Evolutionary conservation across 2,113 vertebrate species (phyloP), one percentile per base, ranked within the genome.

Genomic region (Oxyura jamaicensis): DNA sequence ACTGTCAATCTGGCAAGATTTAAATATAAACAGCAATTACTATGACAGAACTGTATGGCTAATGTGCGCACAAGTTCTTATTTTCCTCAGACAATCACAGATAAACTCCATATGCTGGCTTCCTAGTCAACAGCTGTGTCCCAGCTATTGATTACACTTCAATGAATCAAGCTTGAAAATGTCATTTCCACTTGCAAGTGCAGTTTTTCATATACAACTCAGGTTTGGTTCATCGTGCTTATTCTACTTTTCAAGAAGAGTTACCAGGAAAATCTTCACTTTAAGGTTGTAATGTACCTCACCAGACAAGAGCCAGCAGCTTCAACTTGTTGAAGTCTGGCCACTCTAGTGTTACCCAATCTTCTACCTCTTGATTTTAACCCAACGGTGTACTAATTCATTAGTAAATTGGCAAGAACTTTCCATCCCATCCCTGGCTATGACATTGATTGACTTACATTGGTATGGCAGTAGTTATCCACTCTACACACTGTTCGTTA

Each of bases 111-210:
- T 91, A 88, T 89, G 86, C 84, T 91, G 55, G 28, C 73, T 95
- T 92, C 80, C 83, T 53, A 89, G 86, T 50, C 53, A 92, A 66
- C 91, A 96, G 90, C 94, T 97, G 93, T 67, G 50, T 77, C 84
- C n/a, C 75, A 76, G 55, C 63, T 91, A 82, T 65, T 90, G 77
- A 89, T 87, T 86, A 85, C 55, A 89, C 76, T 94, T 89, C 58
- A 87, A 89, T 79, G 89, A 93, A 95, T 87, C 58, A 56, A 82
- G 78, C 71, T 87, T 71, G 89, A 89, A 92, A 91, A 65, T 12
- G 5, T 13, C 36, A 44, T 39, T 0, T 0, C 84, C 86, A 74
- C 91, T 69, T 85, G 53, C 44, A 89, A 95, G 84, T 66, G 42
- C 89, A 92, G 75, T 50, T 91, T 88, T 78, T 87, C 16, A n/a